Base-by-base conservation (phyloP, 2,797 vertebrate genomes). In the Chelon labrosus region DNA sequence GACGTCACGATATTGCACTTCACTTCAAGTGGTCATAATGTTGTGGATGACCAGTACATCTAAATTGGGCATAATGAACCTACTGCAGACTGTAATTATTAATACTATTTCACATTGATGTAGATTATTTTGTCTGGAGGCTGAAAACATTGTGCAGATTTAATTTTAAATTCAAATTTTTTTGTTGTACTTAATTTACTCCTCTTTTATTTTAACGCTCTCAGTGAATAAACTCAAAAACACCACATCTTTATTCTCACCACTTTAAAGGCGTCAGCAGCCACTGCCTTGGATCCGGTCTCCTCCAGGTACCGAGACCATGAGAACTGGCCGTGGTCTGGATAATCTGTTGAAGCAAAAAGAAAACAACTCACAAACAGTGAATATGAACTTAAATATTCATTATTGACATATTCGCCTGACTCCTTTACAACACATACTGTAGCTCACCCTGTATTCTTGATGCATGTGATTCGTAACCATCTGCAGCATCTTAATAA, bases 241-340 rank as follows among this genome's bases (percentile, higher is more conserved):
- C 0, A n/a, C 5, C 1, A 55, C 2, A 35, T 62, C 2, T 35
- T 31, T 65, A 22, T 59, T 74, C 96, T 93, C 75, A 99, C 98
- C 95, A 95, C 94, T 94, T 96, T 97, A 86, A 99, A 99, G 65
- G 96, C 95, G 59, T 96, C 96, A 22, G 93, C 58, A 2, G 96
- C 95, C 67, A 98, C 97, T 14, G 96, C 96, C 68, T 95, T 95
- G 38, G 97, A 91, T 47, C 97, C 95, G 0, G 97, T 99, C 92
- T 99, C 98, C 74, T 96, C 94, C 85, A 99, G 91, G 87, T 99
- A 99, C 66, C 88, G 96, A 80, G 97, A 95, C 98, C 98, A 99
- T 71, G 94, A 96, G 92, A 99, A 99, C 77, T 91, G 95, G 58
- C 95, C 96, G 0, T 96, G 96, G 78, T 99, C 96, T 67, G 97